Evolutionary conservation across 2,888 invertebrate species (phyloP).

Genomic region (Sesia bembeciformis): DNA sequence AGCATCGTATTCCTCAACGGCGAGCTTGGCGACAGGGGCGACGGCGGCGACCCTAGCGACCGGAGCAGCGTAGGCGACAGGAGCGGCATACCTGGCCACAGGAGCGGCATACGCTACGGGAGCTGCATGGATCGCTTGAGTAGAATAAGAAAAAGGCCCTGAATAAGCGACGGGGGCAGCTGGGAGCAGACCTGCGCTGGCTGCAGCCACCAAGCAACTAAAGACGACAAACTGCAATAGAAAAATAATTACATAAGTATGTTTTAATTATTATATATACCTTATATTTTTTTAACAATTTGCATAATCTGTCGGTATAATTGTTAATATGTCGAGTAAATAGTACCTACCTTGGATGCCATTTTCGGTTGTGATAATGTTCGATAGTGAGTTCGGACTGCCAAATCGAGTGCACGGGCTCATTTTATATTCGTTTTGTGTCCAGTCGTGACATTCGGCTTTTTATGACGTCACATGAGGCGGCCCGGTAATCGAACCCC

Average conservation of each 20-base stretch:
- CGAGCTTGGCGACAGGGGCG: constrained; percentile 7
- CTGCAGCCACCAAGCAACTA: constrained; percentile 16
- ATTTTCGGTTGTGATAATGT: constrained; percentile 38
- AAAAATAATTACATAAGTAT: not conserved
- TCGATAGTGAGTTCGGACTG: constrained; percentile 38
- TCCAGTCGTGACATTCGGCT: constrained; percentile 34
- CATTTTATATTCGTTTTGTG: constrained; percentile 38
- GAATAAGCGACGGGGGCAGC: constrained; percentile 33
- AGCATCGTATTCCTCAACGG: constrained; percentile 31
- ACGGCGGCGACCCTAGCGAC: constrained; percentile 12
- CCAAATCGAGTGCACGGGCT: constrained; percentile 25
- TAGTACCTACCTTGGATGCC: constrained; percentile 47
- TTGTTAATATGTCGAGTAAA: not conserved
- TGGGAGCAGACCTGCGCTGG: constrained; percentile 13
- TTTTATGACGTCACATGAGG: constrained; percentile 33
- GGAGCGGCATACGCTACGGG: constrained; percentile 54
- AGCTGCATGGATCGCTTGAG: constrained; percentile 15
- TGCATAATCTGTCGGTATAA: too few relatives aligned
- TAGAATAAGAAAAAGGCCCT: constrained; percentile 9
- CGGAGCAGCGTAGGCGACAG: constrained; percentile 4
- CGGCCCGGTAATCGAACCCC: constrained; percentile 35
- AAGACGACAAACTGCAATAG: constrained; percentile 12
- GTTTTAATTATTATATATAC: not conserved
- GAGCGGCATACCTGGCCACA: constrained; percentile 26
- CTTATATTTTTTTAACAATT: not conserved